Base-by-base conservation (phyloP, 2,797 vertebrate species). In the Scolopax rusticola region DNA sequence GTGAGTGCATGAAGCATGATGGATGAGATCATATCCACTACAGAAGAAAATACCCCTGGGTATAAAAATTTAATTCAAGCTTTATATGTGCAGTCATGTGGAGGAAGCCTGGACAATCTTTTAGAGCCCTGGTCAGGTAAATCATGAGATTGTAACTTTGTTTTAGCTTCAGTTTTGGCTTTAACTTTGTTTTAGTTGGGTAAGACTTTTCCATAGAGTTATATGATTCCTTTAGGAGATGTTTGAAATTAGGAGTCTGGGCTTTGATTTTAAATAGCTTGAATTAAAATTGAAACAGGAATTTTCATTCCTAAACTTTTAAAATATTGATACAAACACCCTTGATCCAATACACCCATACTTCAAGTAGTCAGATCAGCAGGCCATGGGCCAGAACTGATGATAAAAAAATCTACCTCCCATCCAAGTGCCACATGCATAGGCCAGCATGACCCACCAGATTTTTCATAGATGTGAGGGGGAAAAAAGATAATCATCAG, bases 1-100 rank as follows among this genome's bases (percentile, higher is more conserved):
- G 4, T 85, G 91, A 93, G 89, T 85, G 68, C 64, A 40, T 73
- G 68, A 93, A 85, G 64, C 45, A 32, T 63, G 57, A 86, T 88
- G 65, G 63, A 94, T 93, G 80, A 90, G 48, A 84, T 75, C 54
- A 45, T 73, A 88, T 68, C 25, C 56, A 57, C 36, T 74, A 19
- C 16, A 80, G 85, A 48, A 77, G 57, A 92, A 12, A 50, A 41
- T 33, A 70, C 19, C 17, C 41, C 48, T 59, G 40, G 40, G 40
- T 79, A 20, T 33, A 67, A 36, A 59, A 40, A 83, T 70, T 92
- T 87, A 80, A 85, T 91, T 89, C 43, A 79, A 87, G 47, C 36
- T 76, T 87, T 80, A 48, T 36, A 60, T 41, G 48, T 0, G 1
- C 25, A 73, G 19, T 77, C 23, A 60, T 1, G 1, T 56, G 48